phyloP scores from a whole-genome alignment of 1,140 invertebrate species.

The Teleogryllus occipitalis region DNA sequence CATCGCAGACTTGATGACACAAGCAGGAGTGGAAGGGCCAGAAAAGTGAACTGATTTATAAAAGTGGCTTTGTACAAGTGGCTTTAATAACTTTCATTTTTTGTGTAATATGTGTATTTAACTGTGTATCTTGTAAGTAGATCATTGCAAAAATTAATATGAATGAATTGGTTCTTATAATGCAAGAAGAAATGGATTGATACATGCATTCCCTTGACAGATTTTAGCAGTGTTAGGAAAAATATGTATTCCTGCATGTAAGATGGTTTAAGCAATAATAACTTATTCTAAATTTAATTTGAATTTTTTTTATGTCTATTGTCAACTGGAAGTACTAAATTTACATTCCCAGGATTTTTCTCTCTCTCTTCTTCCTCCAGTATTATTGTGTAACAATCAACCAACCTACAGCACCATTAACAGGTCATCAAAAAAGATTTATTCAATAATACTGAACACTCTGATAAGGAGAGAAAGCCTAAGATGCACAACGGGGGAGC shows the following conservation, averaged over 20 bases:
- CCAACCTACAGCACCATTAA: too few relatives aligned
- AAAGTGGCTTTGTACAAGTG: too few relatives aligned
- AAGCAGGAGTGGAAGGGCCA: conserved; percentile 79
- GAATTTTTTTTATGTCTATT: neutral
- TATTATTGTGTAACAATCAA: too few relatives aligned
- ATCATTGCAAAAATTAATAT: too few relatives aligned
- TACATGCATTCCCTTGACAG: neutral
- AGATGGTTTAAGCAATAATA: neutral
- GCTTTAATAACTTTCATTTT: neutral
- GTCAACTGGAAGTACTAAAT: neutral
- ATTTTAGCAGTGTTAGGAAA: neutral
- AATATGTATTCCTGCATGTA: neutral
- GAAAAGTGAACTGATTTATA: conserved; percentile 46
- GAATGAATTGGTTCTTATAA: too few relatives aligned
- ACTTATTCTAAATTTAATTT: neutral
- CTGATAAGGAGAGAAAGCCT: too few relatives aligned
- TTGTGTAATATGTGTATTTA: neutral
- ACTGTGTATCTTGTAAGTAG: too few relatives aligned
- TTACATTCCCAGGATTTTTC: neutral
- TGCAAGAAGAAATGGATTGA: neutral
- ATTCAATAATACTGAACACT: too few relatives aligned
- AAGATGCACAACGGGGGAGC: too few relatives aligned
- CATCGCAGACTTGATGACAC: conserved; percentile 94
- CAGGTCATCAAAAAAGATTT: too few relatives aligned
- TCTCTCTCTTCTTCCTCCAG: too few relatives aligned